Evolutionary conservation across 2,797 vertebrate species (phyloP), one percentile per base, ranked within the genome.

Genomic region (Apogon talboti): DNA sequence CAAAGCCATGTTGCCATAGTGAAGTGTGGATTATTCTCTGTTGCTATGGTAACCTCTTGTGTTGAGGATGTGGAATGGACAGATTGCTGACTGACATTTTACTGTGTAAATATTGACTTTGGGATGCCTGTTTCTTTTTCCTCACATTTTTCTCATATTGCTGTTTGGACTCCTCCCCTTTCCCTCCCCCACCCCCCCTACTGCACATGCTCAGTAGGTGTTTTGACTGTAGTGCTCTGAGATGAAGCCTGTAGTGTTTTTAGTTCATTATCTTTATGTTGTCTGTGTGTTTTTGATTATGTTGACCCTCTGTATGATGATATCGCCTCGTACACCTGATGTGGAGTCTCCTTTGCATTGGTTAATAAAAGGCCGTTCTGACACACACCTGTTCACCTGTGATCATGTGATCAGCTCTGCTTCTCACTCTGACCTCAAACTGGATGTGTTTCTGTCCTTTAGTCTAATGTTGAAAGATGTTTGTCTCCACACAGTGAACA

Each of bases 311-410:
- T 94, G 82, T 87, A 87, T 83, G 64, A 87, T 50, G 46, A 9
- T 76, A 67, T 68, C 59, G 84, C 74, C 70, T 35, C 33, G 7
- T 35, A 49, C 85, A 93, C 92, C 93, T 93, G 90, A 84, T 96
- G 93, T 94, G 94, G 85, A 93, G 91, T 92, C 89, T 92, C 91
- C 92, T 93, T 92, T 94, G 57, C 79, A 78, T 93, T 93, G 94
- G 94, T 94, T 95, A 97, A 96, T 97, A 96, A 97, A 98, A 93
- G 92, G 94, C 87, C 92, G 91, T 93, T 94, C 91, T 94, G 79
- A 90, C 79, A 85, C 61, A 73, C 82, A 79, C 80, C 67, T 67
- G 82, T 79, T 74, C 71, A 52, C 65, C 75, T 35, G 33, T 35
- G 33, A 35, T 35, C 33, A 35, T 81, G 75, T 38, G 41, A 58